Conservation (phyloP, 2,113 vertebrate genomes). For the Butorides virescens region DNA sequence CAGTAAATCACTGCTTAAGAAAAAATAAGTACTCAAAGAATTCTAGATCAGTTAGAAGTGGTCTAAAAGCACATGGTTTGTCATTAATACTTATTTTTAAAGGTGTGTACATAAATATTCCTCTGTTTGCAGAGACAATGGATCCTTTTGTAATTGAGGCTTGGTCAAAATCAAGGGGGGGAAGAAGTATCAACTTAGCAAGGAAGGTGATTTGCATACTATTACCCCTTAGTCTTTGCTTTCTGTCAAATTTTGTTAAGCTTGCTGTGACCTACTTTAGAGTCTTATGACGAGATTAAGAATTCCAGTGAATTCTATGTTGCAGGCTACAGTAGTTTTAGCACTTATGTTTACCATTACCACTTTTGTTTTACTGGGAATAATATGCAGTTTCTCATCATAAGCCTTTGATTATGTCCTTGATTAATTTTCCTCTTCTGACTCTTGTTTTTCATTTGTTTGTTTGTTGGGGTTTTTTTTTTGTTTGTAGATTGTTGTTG, state of each 20-base stretch:
- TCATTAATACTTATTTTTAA: background rate
- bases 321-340: background rate
- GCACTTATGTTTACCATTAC: background rate
- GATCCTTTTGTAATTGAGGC: background rate
- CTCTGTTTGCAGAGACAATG: background rate
- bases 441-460: background rate
- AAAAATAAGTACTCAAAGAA: background rate
- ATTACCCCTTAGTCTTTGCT: slow-evolving; percentile 47
- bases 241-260: slow-evolving; percentile 65
- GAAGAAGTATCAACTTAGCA: background rate
- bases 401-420: background rate
- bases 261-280: slow-evolving; percentile 74
- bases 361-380: slow-evolving; percentile 41
- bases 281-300: slow-evolving; percentile 57
- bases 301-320: slow-evolving; percentile 31
- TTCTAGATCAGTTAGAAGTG: background rate
- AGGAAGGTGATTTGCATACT: slow-evolving; percentile 47
- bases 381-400: background rate
- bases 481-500: background rate
- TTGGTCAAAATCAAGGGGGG: slow-evolving; percentile 10
- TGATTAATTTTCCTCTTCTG: background rate
- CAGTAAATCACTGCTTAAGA: background rate
- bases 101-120: background rate
- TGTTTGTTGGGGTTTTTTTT: background rate
- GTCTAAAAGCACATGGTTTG: background rate